Evolutionary conservation across 2,888 invertebrate species (phyloP).

Genomic region (Ophioninae sp.): DNA sequence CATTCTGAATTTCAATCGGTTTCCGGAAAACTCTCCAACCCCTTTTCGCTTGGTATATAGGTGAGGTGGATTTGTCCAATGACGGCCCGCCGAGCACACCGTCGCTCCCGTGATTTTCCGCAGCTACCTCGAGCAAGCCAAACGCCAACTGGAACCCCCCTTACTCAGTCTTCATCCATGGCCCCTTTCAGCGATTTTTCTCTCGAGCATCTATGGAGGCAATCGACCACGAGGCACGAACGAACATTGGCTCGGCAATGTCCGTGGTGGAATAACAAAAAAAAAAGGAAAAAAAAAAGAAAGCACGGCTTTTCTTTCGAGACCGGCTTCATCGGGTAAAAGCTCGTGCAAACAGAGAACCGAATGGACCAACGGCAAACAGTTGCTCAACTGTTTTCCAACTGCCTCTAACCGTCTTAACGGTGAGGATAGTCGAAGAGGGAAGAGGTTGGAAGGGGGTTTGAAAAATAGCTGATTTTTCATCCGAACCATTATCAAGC

Average conservation of each 20-base stretch:
- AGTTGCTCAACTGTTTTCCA: neutral
- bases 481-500: neutral
- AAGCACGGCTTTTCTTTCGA: neutral
- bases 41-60: constrained; percentile 3
- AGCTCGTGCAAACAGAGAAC: neutral
- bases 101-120: constrained; percentile 57
- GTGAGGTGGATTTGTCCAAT: constrained; percentile 12
- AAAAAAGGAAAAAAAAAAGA: neutral
- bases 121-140: constrained; percentile 55
- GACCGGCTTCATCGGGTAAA: constrained; percentile 9
- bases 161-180: constrained; percentile 4
- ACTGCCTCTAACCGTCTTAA: neutral
- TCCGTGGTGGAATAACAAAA: neutral
- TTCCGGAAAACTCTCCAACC: constrained; percentile 39
- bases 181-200: constrained; percentile 49
- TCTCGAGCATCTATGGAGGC: constrained; percentile 52
- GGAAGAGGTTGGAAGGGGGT: neutral
- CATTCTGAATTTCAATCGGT: constrained; percentile 70
- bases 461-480: neutral
- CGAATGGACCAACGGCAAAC: neutral
- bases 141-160: constrained; percentile 22
- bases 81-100: constrained; percentile 39
- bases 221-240: constrained; percentile 55
- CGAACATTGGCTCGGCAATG: constrained; percentile 48
- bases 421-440: neutral